Evolutionary conservation across 2,113 vertebrate species (phyloP), one percentile per base, ranked within the genome.

Genomic region (Marmota monax): DNA sequence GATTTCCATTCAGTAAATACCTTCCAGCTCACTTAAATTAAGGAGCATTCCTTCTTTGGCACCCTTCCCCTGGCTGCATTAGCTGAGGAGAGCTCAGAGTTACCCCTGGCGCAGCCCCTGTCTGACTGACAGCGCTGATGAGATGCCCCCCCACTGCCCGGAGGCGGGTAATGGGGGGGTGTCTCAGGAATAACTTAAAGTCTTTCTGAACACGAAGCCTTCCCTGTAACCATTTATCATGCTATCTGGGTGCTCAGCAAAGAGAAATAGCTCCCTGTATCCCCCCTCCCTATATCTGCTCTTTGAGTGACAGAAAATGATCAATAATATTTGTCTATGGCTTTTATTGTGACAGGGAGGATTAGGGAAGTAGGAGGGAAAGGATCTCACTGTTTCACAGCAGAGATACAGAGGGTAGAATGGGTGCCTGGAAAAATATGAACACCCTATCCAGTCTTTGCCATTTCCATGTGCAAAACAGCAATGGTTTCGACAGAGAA

Each of bases 1-100:
- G 85, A 91, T 93, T 97, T 97, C 72, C 42, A 92, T 87, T 92
- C 45, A 25, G 79, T 89, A 96, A 96, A 93, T 84, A 95, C 77
- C 45, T 65, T 77, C 80, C 53, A 93, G 74, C 76, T 94, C 61
- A 88, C 83, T 97, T 96, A 92, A 90, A 94, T 95, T 84, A 96
- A 95, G 79, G n/a, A 72, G 4, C 27, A 16, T 69, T 77, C 63
- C 67, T 95, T 92, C 80, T 83, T 90, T 96, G 97, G 96, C 88
- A 92, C 82, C 70, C 42, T 97, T 96, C 88, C 72, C 37, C 67
- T 72, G 67, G 61, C 78, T 84, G 65, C 88, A 95, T 96, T 94
- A 93, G 73, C 88, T 82, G 92, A 88, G 51, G 61, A 76, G 67
- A 90, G 53, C 32, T 65, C 76, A 84, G 23, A 25, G 39, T 56